Evolutionary conservation across 2,797 vertebrate genomes (phyloP), one percentile per base, ranked within the genome.

Genomic region (Mus spretus): DNA sequence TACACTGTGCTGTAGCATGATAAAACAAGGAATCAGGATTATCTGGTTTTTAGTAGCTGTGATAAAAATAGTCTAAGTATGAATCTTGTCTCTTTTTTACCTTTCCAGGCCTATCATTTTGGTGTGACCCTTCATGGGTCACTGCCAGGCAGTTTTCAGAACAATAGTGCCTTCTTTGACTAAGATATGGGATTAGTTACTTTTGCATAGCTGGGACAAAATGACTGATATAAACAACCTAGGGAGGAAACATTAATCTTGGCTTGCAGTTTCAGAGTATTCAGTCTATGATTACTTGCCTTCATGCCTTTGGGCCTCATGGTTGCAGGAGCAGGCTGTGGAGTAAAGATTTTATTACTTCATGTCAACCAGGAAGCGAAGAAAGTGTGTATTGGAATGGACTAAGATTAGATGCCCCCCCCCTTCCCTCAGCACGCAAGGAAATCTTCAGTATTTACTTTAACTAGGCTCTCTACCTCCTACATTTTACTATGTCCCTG

Each of bases 11-110:
- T 85, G 4, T n/a, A 83, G 74, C 90, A 94, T 93, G 59, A 57
- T 57, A 74, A 93, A 93, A 79, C 20, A 94, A 92, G 74, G 65
- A 97, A 47, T 24, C 57, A 8, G 88, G 47, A 53, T 37, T 6
- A 1, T 79, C 87, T 67, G n/a, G 37, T 19, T 90, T 20, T 79
- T 81, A 82, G 78, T 65, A 74, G 28, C 47, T 92, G 63, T 34
- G 94, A 88, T 90, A n/a, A 17, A 94, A 91, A 88, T 94, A 95
- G 77, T 93, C 70, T 88, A 97, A 93, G 17, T 93, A 37, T 75
- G 12, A 0, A 3, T 74, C 79, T 94, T 57, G 0, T 81, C 37
- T 75, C 8, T 40, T 84, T 78, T 37, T 40, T 50, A 80, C 74
- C 7, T 92, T 96, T 93, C 24, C n/a, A 82, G n/a, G 61, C 20